Conservation (phyloP, 2,888 invertebrate genomes). For the Geophilus truncorum region DNA sequence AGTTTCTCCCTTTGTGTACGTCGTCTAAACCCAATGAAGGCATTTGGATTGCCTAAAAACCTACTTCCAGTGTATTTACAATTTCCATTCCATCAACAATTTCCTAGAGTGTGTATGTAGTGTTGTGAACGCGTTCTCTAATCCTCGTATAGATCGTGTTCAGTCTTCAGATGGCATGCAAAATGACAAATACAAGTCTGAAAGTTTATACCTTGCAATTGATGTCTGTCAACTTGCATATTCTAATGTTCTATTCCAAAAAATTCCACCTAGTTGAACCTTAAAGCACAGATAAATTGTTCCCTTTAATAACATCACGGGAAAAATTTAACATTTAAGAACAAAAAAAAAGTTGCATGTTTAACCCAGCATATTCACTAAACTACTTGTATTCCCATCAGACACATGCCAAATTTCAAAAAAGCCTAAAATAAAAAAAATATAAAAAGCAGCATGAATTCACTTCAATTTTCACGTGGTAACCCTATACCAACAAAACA, state of each 20-base stretch:
- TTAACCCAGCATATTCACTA: neutral
- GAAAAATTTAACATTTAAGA: neutral
- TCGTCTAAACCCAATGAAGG: constrained; percentile 14
- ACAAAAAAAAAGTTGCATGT: neutral
- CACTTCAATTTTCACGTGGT: neutral
- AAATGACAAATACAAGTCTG: neutral
- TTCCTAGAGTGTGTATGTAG: neutral
- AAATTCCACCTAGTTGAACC: neutral
- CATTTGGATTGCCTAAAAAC: constrained; percentile 2
- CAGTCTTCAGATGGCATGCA: neutral
- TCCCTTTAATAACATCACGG: too few species aligned
- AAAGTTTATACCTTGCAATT: neutral
- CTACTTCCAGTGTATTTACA: neutral
- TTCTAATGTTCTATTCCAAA: neutral
- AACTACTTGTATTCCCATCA: constrained; percentile 7
- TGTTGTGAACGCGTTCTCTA: neutral
- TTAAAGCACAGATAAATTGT: too few species aligned
- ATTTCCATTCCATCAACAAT: constrained; percentile 9
- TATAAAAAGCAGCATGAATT: neutral
- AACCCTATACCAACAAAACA: neutral
- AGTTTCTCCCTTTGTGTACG: neutral
- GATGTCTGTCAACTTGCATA: neutral
- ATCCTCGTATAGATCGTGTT: neutral
- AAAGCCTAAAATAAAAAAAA: neutral
- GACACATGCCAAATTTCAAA: neutral